Conservation (phyloP, 2,113 vertebrate genomes). For the Mellivora capensis region DNA sequence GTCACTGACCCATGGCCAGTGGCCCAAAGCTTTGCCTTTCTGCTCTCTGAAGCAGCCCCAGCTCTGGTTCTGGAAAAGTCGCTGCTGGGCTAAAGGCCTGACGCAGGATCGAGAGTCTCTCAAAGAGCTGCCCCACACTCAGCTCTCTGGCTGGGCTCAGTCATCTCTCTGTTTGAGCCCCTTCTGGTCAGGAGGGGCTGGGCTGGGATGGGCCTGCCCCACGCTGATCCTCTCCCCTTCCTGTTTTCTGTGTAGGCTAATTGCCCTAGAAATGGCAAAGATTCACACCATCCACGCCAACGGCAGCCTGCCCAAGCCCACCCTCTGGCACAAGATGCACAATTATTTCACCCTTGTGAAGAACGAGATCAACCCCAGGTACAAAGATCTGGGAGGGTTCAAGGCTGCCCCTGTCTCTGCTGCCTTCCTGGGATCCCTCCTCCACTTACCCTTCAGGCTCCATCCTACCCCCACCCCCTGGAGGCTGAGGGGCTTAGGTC, state of each 20-base stretch:
- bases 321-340: conserved; percentile 94
- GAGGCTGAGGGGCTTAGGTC: not conserved
- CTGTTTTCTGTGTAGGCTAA: conserved; percentile 82
- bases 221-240: not conserved
- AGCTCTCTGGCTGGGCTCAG: not conserved
- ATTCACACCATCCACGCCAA: conserved; percentile 96
- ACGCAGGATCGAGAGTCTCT: not conserved
- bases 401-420: not conserved
- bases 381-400: conserved; percentile 69
- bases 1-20: not conserved
- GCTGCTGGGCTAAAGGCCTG: not conserved
- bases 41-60: not conserved
- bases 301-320: conserved; percentile 93
- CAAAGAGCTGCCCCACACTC: not conserved
- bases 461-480: accelerated
- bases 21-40: not conserved
- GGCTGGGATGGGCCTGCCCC: not conserved
- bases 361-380: conserved; percentile 92
- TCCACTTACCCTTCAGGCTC: not conserved
- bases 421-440: not conserved
- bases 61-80: not conserved
- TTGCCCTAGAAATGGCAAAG: conserved; percentile 94
- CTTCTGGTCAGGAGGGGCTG: not conserved
- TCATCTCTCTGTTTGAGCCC: not conserved
- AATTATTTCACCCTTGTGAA: conserved; percentile 94